Evolutionary conservation across 1,140 invertebrate genomes (phyloP).

Genomic region (Hylaeus anthracinus): DNA sequence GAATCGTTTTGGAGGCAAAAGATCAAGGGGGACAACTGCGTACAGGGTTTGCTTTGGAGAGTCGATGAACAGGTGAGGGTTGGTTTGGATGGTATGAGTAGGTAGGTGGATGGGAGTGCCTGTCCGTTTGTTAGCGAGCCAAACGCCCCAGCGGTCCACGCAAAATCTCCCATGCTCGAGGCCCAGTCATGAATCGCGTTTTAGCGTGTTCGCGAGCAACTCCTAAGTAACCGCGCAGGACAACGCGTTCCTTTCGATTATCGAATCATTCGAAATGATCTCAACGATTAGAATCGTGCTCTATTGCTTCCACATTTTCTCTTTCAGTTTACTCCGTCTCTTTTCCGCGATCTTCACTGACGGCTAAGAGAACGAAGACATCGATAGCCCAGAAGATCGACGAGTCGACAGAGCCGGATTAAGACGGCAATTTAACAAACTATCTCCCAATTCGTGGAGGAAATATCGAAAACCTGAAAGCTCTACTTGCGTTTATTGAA

Average conservation of each 20-base stretch:
- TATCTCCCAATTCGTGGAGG: no score
- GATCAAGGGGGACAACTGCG: background rate
- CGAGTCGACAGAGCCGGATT: background rate
- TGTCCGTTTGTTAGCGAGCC: conserved; percentile 82
- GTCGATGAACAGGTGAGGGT: conserved; percentile 5
- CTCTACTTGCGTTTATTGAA: no score
- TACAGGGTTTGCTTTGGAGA: background rate
- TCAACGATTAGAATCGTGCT: conserved; percentile 14
- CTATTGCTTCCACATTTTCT: conserved; percentile 64
- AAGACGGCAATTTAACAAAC: no score
- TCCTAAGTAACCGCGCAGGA: conserved; percentile 44
- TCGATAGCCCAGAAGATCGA: background rate
- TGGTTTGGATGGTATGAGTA: conserved; percentile 26
- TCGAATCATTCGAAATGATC: background rate
- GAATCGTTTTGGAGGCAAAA: conserved; percentile 19
- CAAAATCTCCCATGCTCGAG: conserved; percentile 75
- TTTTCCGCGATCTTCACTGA: conserved; percentile 25
- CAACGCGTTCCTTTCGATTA: conserved; percentile 16
- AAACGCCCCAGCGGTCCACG: conserved; percentile 81
- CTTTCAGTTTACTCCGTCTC: conserved; percentile 53
- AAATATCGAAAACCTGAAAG: no score
- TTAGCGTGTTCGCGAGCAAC: conserved; percentile 52
- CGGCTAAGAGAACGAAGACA: background rate
- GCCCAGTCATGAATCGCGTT: conserved; percentile 76
- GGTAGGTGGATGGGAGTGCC: conserved; percentile 77